Base-by-base conservation (phyloP, 1,140 invertebrate genomes). In the Drosophila arawakana region DNA sequence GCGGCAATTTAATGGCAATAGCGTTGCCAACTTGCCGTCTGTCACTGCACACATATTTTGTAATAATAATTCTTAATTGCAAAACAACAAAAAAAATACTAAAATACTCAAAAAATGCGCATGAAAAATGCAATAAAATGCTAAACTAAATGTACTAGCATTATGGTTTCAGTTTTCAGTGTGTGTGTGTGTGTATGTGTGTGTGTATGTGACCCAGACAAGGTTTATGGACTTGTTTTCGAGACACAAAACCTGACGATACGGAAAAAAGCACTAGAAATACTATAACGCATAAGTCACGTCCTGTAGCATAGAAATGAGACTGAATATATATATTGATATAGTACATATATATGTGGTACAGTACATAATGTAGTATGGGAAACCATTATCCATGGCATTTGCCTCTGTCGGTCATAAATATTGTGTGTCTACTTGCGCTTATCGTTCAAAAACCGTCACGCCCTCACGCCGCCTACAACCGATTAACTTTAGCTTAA, bases 211-310 rank as follows among this genome's bases (percentile, higher is more conserved):
- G 60, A 78, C 77, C 84, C 84, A 88, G 84, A 88, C 84, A 88
- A 84, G 80, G 84, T 88, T 88, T 88, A 88, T 88, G 61, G 83
- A 74, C 70, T 88, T 88, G 80, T 84, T 89, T 84, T 83, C 79
- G 46, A 50, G 63, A 49, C 57, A 49, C 57, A 59, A n/a, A 62
- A 66, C 44, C 52, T 15, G 41, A 44, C 11, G 39, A 41, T 11
- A 41, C 18, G 25, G 25, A 30, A 30, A 71, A n/a, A 25, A 37
- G 25, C 50, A 35, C 30, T 52, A 35, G 8, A 58, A 59, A 52
- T 65, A 30, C 25, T 30, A 69, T 63, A 35, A 55, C 50, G 62
- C 83, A 88, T 88, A 88, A 83, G 82, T 86, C 82, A 88, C 82
- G 82, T 86, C 84, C 82, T 88, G 76, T 57, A 68, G 57, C 75